Evolutionary conservation across 2,888 invertebrate genomes (phyloP).

Genomic region (Sarcophaga caerulescens): DNA sequence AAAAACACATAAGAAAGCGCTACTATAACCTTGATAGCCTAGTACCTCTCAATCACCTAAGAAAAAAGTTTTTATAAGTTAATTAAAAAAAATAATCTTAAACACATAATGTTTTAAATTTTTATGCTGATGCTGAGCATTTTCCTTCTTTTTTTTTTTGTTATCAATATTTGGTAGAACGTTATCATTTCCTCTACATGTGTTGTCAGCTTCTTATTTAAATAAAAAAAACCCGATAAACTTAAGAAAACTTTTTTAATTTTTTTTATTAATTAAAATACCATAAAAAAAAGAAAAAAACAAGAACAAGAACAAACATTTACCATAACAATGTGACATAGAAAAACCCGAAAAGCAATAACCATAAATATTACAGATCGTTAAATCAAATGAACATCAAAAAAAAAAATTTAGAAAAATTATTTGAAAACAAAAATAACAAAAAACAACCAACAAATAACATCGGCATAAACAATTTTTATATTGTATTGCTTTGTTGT

Average conservation of each 20-base stretch:
- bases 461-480: slow-evolving; percentile 37
- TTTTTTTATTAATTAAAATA: slow-evolving; percentile 59
- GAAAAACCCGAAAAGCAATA: slow-evolving; percentile 32
- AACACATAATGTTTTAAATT: too few relatives aligned
- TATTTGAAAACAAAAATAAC: slow-evolving; percentile 6
- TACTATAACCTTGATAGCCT: too few relatives aligned
- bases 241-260: background rate
- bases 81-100: too few relatives aligned
- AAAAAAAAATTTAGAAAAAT: slow-evolving; percentile 18
- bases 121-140: background rate
- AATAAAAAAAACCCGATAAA: background rate
- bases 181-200: background rate
- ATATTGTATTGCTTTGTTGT: slow-evolving; percentile 32
- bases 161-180: background rate
- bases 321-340: slow-evolving; percentile 12
- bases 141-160: background rate
- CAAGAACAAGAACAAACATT: background rate
- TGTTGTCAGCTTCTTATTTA: background rate
- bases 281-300: slow-evolving; percentile 31
- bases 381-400: background rate
- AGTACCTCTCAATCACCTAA: too few relatives aligned
- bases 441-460: slow-evolving; percentile 8
- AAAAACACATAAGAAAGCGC: too few relatives aligned
- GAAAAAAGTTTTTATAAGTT: too few relatives aligned
- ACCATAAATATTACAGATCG: slow-evolving; percentile 57